phyloP scores from a whole-genome alignment of 2,797 vertebrate genomes.

The Sebastes diploproa region DNA sequence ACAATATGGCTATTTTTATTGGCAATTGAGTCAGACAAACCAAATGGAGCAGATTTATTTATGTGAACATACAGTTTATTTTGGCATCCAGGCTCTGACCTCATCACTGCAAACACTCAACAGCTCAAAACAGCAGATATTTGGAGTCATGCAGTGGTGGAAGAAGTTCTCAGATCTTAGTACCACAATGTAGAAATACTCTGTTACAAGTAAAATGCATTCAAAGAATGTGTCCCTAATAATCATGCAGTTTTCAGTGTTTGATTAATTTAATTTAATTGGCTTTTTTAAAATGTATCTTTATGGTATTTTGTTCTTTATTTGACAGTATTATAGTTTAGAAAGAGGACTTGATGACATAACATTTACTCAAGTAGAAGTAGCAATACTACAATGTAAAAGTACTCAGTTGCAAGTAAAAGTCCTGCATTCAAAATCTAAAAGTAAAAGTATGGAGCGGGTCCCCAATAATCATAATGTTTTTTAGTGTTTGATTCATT shows the following conservation, averaged over 20 bases:
- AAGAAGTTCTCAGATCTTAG: background rate
- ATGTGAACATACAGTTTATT: conserved; percentile 33
- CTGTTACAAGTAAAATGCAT: background rate
- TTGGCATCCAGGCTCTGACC: conserved; percentile 11
- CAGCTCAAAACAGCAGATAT: conserved; percentile 8
- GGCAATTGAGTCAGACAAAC: background rate
- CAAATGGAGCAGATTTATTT: conserved; percentile 31
- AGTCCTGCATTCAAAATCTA: background rate
- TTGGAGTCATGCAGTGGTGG: background rate
- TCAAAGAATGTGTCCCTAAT: background rate
- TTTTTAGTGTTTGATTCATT: too few species aligned
- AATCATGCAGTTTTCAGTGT: background rate
- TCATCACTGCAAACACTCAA: conserved; percentile 10
- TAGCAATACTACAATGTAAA: background rate
- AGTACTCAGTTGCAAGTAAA: background rate
- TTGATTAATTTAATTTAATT: background rate
- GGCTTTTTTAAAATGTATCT: background rate
- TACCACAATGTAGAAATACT: background rate
- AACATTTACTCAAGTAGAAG: background rate
- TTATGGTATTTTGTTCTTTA: background rate
- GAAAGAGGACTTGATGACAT: background rate
- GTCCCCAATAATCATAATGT: too few species aligned
- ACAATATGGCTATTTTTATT: conserved; percentile 4
- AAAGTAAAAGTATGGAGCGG: background rate
- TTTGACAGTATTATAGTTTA: background rate